These are phyloP conservation scores for human (Homo sapiens) DNA, from an alignment of 2,113 vertebrate species.

Conservation along the genomic window DNA sequence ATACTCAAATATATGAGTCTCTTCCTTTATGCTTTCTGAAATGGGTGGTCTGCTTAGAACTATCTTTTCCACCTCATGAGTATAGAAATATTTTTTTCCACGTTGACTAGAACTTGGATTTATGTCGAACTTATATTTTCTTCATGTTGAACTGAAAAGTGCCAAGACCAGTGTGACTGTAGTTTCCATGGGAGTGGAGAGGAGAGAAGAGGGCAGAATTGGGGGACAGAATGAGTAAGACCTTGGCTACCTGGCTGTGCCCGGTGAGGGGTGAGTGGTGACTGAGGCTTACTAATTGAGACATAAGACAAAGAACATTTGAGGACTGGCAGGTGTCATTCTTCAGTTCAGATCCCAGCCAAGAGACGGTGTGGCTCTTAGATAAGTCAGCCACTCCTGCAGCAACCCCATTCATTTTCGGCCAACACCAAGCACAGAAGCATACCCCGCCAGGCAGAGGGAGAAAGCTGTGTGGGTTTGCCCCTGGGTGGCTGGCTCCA, in stretches of 20 bases:
- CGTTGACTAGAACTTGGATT: neutral
- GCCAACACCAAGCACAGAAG: neutral
- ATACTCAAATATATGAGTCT: neutral
- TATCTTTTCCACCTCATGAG: neutral
- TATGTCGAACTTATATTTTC: neutral
- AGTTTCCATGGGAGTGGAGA: neutral
- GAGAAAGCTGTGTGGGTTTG: neutral
- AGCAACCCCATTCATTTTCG: neutral
- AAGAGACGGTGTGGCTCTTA: neutral
- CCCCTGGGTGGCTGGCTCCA: neutral
- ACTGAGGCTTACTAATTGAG: neutral
- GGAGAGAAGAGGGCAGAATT: neutral
- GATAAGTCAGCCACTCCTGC: neutral
- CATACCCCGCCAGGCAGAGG: rapidly evolving
- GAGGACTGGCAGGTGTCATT: neutral
- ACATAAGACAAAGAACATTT: neutral
- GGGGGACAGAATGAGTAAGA: neutral
- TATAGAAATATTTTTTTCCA: neutral
- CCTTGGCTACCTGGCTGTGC: neutral
- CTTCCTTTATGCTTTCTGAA: neutral
- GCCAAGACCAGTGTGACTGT: neutral
- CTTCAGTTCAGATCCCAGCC: neutral
- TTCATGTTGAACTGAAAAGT: neutral
- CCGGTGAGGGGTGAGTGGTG: neutral
- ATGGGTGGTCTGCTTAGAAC: neutral